Base-by-base conservation (phyloP, 2,888 invertebrate species). In the Thymelicus lineola region DNA sequence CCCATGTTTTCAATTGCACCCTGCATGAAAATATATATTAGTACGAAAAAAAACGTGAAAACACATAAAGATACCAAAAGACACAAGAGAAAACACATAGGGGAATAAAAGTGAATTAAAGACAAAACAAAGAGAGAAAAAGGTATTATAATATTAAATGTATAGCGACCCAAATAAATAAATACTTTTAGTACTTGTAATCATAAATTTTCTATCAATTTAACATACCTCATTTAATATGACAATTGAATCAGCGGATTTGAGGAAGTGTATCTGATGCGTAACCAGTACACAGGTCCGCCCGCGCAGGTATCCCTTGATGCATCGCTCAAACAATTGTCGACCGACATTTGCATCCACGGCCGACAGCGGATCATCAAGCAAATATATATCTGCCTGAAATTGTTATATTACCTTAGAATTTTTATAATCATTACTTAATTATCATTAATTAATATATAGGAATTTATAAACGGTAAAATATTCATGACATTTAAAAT, bases 301-400 rank as follows among this genome's bases (percentile, higher is more conserved):
- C 10, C 95, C 91, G 57, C 90, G 90, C 66, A 98, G 90, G 77
- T 94, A 94, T 0, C 95, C 95, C 73, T 89, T 90, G 74, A 97
- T 95, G 81, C 97, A 97, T 79, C 95, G 95, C 53, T 97, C 95
- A 83, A 97, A 97, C 75, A 98, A 86, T 77, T 96, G 95, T 64
- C 95, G 94, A 0, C 96, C 96, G 0, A 97, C 97, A 70, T 96
- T 95, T 0, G 96, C 94, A 80, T 98, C 98, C 0, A 97, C 97
- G 0, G 97, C 97, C 50, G 97, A 97, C 35, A 98, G 87, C 0
- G 97, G 97, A 85, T 98, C 97, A 79, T 98, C 97, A 60, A 97
- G 85, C 57, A 97, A 88, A 80, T 97, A 97, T 53, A 97, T 94
- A 79, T 97, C 97, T 0, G 97, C 96, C 94, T 94, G 74, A 50